These are phyloP conservation scores for Telmatochromis brachygnathus DNA, from an alignment of 2,113 vertebrate genomes.

Conservation along the genomic window DNA sequence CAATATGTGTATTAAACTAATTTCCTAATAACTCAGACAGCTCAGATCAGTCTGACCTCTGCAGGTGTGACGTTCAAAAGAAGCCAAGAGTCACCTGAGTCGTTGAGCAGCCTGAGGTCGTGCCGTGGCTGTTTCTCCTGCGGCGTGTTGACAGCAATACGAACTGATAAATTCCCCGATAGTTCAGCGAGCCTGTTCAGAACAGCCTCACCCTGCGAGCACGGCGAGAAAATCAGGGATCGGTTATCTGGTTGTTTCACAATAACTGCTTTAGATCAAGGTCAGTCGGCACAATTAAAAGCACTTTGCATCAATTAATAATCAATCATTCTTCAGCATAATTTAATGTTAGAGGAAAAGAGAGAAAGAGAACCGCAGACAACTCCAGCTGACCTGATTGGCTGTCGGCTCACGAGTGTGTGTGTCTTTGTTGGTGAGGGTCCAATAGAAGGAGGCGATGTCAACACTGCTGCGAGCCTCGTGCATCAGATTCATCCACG, in stretches of 20 bases:
- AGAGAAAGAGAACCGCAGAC: neutral
- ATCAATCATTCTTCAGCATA: neutral
- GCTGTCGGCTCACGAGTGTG: conserved; percentile 75
- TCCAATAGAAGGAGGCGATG: conserved; percentile 96
- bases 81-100: conserved; percentile 67
- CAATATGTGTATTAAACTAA: neutral
- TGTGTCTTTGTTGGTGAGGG: conserved; percentile 82
- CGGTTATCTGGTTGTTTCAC: neutral
- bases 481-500: conserved; percentile 74
- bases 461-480: conserved; percentile 77
- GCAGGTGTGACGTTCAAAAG: neutral
- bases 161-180: conserved; percentile 67
- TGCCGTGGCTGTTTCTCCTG: neutral
- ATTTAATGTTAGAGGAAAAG: neutral
- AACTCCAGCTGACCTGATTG: conserved; percentile 61
- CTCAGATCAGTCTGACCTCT: neutral
- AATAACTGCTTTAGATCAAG: neutral
- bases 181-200: conserved; percentile 68
- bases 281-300: neutral
- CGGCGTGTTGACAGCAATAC: conserved; percentile 74
- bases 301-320: neutral
- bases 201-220: conserved; percentile 75
- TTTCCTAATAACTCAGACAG: neutral
- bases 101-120: conserved; percentile 68
- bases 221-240: neutral